Conservation (phyloP, 2,113 vertebrate genomes). For the Acanthochromis polyacanthus region DNA sequence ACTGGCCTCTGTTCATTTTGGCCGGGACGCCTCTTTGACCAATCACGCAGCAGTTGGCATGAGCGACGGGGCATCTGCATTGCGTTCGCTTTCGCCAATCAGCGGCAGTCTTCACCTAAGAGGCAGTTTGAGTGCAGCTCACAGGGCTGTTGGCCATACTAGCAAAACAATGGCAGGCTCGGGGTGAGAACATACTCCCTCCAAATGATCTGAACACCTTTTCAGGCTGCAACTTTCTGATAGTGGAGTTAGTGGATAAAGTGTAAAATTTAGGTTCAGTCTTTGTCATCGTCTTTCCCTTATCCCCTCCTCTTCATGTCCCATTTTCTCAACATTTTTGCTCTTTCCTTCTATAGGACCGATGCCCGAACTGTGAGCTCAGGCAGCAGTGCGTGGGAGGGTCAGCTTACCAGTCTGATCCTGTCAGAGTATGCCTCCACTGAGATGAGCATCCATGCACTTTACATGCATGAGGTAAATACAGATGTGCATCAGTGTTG, state of each 20-base stretch:
- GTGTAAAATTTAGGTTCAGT: background rate
- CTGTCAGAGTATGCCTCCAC: constrained; percentile 97
- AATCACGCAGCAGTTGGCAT: constrained; percentile 85
- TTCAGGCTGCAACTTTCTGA: too few species aligned
- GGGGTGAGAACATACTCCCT: constrained; percentile 83
- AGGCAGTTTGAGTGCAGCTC: constrained; percentile 77
- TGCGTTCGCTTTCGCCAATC: constrained; percentile 93
- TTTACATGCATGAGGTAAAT: constrained; percentile 97
- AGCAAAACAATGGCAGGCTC: constrained; percentile 89
- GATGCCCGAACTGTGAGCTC: constrained; percentile 94
- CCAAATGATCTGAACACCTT: background rate
- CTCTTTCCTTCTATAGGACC: constrained; percentile 77
- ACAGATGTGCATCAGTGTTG: background rate
- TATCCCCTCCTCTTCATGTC: background rate
- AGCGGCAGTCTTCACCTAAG: constrained; percentile 87
- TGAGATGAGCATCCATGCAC: constrained; percentile 98
- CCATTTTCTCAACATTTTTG: background rate
- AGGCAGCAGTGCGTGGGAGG: constrained; percentile 97
- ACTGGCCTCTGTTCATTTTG: constrained; percentile 86
- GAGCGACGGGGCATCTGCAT: constrained; percentile 88
- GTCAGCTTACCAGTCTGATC: constrained; percentile 94
- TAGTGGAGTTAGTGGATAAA: background rate
- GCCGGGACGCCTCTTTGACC: constrained; percentile 86
- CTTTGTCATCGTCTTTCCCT: background rate
- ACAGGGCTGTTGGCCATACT: constrained; percentile 76